A percentile compares a stretch with the other conserved stretches of the same genome.
Conservation (phyloP, 2,113 vertebrate genomes). For the Chaetodon trifascialis region DNA sequence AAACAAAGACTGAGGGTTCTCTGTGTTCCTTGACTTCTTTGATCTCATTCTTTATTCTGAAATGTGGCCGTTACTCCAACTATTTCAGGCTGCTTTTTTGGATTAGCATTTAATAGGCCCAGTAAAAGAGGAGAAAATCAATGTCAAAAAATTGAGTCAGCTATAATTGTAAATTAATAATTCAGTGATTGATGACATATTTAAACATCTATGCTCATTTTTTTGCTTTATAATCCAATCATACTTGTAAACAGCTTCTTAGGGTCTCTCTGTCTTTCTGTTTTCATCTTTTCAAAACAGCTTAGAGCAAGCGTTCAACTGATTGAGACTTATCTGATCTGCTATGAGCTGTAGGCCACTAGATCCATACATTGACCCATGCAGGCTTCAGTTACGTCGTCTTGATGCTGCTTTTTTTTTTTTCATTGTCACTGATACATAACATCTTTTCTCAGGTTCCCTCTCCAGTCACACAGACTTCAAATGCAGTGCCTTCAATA, state of each 20-base stretch:
- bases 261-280: slow-evolving; percentile 26
- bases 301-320: slow-evolving; percentile 28
- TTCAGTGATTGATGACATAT: slow-evolving; percentile 38
- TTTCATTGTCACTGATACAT: slow-evolving; percentile 58
- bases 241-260: background rate
- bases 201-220: background rate
- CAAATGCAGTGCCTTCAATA: background rate
- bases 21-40: slow-evolving; percentile 38
- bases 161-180: slow-evolving; percentile 38
- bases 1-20: slow-evolving; percentile 62
- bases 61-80: slow-evolving; percentile 13
- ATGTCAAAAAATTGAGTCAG: background rate
- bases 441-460: slow-evolving; percentile 32
- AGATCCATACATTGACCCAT: slow-evolving; percentile 73
- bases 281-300: slow-evolving; percentile 41
- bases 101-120: slow-evolving; percentile 21
- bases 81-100: background rate
- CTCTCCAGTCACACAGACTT: slow-evolving; percentile 17
- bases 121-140: slow-evolving; percentile 14
- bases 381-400: slow-evolving; percentile 58
- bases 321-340: slow-evolving; percentile 59
- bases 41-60: slow-evolving; percentile 33
- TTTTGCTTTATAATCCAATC: slow-evolving; percentile 10
- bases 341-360: slow-evolving; percentile 31
- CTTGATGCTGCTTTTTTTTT: slow-evolving; percentile 34